phyloP scores from a whole-genome alignment of 2,797 vertebrate species.

The Enteromius thamalakanensis region DNA sequence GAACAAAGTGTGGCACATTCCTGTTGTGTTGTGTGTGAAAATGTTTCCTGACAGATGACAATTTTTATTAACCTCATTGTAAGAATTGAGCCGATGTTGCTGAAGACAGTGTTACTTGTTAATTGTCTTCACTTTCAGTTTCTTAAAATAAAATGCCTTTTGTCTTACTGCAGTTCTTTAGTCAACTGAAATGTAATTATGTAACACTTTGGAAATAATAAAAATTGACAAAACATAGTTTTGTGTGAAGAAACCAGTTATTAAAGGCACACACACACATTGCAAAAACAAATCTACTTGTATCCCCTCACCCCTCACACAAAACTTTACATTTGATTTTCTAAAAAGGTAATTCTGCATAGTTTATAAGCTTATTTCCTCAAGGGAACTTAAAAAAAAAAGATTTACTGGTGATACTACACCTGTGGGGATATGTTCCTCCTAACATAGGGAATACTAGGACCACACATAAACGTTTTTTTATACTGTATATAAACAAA shows the following conservation, averaged over 20 bases:
- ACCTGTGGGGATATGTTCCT: too few species aligned
- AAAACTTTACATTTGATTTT: too few species aligned
- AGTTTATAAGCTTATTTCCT: too few species aligned
- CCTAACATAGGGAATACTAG: too few species aligned
- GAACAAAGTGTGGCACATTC: constrained; percentile 24
- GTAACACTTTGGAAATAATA: constrained; percentile 2
- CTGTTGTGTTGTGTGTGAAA: constrained; percentile 12
- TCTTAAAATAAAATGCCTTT: constrained; percentile 55
- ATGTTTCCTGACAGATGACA: constrained; percentile 10
- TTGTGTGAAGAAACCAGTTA: neutral
- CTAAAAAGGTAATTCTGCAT: too few species aligned
- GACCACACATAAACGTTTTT: too few species aligned
- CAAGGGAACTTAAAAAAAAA: too few species aligned
- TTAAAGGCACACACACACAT: neutral
- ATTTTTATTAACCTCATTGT: constrained; percentile 42
- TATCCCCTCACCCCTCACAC: too few species aligned
- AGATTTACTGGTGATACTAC: too few species aligned
- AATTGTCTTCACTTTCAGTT: constrained; percentile 27
- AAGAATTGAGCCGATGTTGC: constrained; percentile 42
- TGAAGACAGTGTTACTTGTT: constrained; percentile 31
- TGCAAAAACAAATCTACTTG: too few species aligned
- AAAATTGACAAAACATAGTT: constrained; percentile 11
- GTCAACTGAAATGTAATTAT: neutral
- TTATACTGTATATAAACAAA: too few species aligned
- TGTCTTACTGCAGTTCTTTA: constrained; percentile 25